A percentile compares a stretch with the other conserved stretches of the same genome.
phyloP scores from a whole-genome alignment of 2,888 invertebrate genomes.

The Cephus pulcher region DNA sequence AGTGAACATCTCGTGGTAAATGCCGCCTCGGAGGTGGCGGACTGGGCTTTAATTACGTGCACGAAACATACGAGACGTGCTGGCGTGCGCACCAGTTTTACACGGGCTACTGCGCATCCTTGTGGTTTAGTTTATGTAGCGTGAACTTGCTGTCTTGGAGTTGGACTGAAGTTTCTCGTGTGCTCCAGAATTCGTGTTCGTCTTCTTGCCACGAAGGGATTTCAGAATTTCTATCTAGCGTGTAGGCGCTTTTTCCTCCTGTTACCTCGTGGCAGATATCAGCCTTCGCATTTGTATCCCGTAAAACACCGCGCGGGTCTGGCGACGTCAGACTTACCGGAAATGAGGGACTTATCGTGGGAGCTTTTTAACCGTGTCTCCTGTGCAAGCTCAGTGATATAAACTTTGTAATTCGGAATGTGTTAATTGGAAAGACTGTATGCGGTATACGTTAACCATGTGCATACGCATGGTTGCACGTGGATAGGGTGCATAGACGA shows the following conservation, averaged over 20 bases:
- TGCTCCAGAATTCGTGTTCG: neutral
- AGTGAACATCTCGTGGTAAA: neutral
- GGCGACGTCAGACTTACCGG: neutral
- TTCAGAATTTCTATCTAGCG: neutral
- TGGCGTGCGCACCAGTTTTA: slow-evolving; percentile 27
- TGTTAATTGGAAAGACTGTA: neutral
- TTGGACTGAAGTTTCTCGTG: neutral
- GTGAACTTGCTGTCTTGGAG: slow-evolving; percentile 16
- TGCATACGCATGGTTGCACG: neutral
- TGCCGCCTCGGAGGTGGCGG: slow-evolving; percentile 14
- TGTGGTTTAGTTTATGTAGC: slow-evolving; percentile 30
- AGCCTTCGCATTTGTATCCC: neutral
- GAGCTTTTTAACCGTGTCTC: neutral
- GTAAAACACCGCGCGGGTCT: neutral
- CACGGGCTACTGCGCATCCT: slow-evolving; percentile 12
- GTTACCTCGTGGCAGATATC: neutral
- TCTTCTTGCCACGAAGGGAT: neutral
- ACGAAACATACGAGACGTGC: slow-evolving; percentile 45
- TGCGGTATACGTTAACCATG: neutral
- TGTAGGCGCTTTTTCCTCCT: neutral
- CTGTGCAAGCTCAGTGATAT: neutral
- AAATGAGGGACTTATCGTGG: neutral
- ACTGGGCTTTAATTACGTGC: slow-evolving; percentile 47
- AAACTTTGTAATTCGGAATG: neutral
- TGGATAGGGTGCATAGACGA: neutral